Percentiles rank a stretch among this genome's conserved stretches.
These are phyloP conservation scores for Acropora tenuis DNA, from an alignment of 64 coral and sea anemone species.

Conservation along the genomic window DNA sequence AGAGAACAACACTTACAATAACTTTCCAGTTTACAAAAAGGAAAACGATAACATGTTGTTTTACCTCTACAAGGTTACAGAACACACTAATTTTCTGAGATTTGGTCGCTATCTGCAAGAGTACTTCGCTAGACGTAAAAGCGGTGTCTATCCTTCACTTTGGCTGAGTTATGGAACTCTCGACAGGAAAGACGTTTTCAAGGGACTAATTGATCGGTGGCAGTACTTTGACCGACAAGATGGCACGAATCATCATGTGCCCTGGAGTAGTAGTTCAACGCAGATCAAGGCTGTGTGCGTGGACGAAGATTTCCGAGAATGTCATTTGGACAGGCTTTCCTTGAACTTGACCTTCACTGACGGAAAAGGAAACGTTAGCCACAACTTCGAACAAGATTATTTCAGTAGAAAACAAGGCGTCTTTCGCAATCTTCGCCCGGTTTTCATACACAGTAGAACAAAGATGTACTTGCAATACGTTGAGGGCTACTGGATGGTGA, in stretches of 20 bases:
- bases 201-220: conserved; percentile 50
- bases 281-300: conserved; percentile 77
- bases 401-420: conserved; percentile 40
- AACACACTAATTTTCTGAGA: neutral
- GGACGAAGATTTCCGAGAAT: conserved; percentile 77
- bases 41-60: conserved; percentile 66
- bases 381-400: conserved; percentile 52
- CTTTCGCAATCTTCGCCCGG: conserved; percentile 66
- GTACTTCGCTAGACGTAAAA: conserved; percentile 44
- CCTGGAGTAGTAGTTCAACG: neutral
- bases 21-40: conserved; percentile 70
- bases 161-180: conserved; percentile 63
- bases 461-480: conserved; percentile 66
- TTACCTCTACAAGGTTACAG: neutral
- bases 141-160: neutral
- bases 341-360: conserved; percentile 54
- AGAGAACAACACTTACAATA: conserved; percentile 54
- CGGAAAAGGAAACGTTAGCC: neutral
- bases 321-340: conserved; percentile 79
- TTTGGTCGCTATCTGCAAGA: conserved; percentile 53
- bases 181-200: conserved; percentile 52
- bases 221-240: conserved; percentile 20
- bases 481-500: conserved; percentile 67
- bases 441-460: conserved; percentile 61
- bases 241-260: neutral